A percentile compares a stretch with the other conserved stretches of the same genome.
Evolutionary conservation across 2,113 vertebrate species (phyloP).

Genomic region (Calonectris borealis): DNA sequence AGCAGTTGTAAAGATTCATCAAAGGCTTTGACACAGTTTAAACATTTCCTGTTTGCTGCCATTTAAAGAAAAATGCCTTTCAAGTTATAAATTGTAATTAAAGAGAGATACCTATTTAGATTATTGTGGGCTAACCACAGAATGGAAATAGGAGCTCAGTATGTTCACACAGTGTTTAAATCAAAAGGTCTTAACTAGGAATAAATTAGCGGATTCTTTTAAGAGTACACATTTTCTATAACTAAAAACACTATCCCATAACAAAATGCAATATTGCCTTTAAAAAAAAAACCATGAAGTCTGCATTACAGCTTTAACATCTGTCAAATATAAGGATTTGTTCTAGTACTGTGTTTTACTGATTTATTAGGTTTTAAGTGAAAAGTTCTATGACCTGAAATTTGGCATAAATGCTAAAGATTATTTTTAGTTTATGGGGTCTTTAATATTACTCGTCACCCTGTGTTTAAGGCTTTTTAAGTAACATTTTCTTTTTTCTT

Average conservation of each 20-base stretch:
- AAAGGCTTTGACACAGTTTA: conserved; percentile 56
- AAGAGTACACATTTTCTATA: not conserved
- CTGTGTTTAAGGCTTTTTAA: not conserved
- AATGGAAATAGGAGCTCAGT: not conserved
- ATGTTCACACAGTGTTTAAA: not conserved
- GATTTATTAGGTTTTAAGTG: conserved; percentile 9
- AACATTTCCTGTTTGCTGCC: conserved; percentile 45
- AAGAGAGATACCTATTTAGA: not conserved
- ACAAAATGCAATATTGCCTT: not conserved
- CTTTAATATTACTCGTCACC: not conserved
- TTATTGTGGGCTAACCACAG: not conserved
- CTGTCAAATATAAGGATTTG: not conserved
- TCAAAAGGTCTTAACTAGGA: not conserved
- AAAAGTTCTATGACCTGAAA: not conserved
- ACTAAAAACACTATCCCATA: not conserved
- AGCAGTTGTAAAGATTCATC: conserved; percentile 48
- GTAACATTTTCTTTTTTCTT: not conserved
- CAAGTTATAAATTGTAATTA: conserved; percentile 59
- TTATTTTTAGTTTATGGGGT: conserved; percentile 1
- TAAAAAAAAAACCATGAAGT: not conserved
- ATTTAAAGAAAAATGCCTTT: conserved; percentile 49
- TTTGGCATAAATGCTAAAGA: not conserved
- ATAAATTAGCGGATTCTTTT: not conserved
- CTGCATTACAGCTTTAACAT: not conserved
- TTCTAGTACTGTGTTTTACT: not conserved